phyloP scores from a whole-genome alignment of 1,140 invertebrate genomes.

The Venturia canescens region DNA sequence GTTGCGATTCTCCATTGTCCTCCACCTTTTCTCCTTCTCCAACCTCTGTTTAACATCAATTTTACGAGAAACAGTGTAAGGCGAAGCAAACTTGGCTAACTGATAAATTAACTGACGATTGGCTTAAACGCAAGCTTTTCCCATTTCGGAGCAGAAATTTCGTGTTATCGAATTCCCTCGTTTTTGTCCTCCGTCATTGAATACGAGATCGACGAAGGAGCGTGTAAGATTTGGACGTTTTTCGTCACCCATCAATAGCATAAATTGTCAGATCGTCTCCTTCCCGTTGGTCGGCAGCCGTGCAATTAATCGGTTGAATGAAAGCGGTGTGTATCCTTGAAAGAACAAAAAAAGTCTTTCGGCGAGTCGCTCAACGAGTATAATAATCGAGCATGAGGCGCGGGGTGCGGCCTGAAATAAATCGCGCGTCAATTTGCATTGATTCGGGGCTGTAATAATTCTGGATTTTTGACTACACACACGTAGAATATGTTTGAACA shows the following conservation, averaged over 20 bases:
- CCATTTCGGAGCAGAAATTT: too few species aligned
- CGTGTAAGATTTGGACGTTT: too few species aligned
- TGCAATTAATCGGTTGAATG: not conserved
- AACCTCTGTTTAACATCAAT: not conserved
- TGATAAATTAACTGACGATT: too few species aligned
- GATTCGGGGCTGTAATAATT: not conserved
- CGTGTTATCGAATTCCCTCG: too few species aligned
- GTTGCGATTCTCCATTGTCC: slow-evolving; percentile 4
- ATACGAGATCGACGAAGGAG: too few species aligned
- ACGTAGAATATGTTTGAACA: not conserved
- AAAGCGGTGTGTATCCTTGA: not conserved
- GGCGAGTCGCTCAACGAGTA: not conserved
- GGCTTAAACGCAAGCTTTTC: too few species aligned
- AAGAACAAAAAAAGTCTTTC: not conserved
- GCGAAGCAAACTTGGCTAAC: too few species aligned
- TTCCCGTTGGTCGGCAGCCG: not conserved
- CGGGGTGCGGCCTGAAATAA: not conserved
- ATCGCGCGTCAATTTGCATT: not conserved
- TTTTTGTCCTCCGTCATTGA: too few species aligned
- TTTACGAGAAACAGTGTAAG: not conserved
- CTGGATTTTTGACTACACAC: not conserved
- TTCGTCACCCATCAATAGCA: too few species aligned
- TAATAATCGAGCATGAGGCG: not conserved
- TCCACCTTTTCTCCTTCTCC: not conserved
- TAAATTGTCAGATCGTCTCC: too few species aligned